Evolutionary conservation across 2,888 invertebrate species (phyloP), one percentile per base, ranked within the genome.

Genomic region (Suillia variegata): DNA sequence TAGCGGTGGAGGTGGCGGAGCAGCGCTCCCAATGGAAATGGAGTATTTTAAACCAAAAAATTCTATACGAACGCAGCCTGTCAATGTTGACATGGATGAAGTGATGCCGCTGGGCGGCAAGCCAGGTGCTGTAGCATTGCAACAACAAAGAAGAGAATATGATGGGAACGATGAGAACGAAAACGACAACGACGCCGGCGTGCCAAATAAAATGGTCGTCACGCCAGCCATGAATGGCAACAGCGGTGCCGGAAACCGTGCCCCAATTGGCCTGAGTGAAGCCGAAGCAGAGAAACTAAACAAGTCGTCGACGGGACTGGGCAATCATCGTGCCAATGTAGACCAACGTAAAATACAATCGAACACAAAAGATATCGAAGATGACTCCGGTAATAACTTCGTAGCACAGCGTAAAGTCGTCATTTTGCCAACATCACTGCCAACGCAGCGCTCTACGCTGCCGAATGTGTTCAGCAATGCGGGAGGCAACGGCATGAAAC

Each of bases 291-390:
- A 50, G 82, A 85, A 70, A 68, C 78, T 62, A 53, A 80, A 77
- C 67, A 81, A 79, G 69, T 73, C 74, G 5, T 63, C 71, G 1
- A 58, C 70, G 22, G 61, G 63, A 34, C 50, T 69, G 48, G 66
- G 62, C 12, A 66, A 66, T 65, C 78, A 75, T 59, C 77, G 81
- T 49, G n/a, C n/a, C n/a, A 76, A 79, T 62, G 77, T 81, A 20
- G 82, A 82, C 65, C 70, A 71, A 20, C 77, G 80, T 10, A 82
- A 82, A 72, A 82, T 82, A 57, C 82, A 82, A 70, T 82, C 82
- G 53, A 78, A 82, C 62, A 81, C 80, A 47, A 82, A 82, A 70
- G 82, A 82, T 68, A 82, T 82, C 56, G 78, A 80, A 67, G 77
- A 78, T 59, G 80, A 82, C 71, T 80, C 80, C 33, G 80, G 81